These are phyloP conservation scores for Brachyhypopomus gauderio DNA, from an alignment of 2,113 vertebrate species.

Conservation along the genomic window DNA sequence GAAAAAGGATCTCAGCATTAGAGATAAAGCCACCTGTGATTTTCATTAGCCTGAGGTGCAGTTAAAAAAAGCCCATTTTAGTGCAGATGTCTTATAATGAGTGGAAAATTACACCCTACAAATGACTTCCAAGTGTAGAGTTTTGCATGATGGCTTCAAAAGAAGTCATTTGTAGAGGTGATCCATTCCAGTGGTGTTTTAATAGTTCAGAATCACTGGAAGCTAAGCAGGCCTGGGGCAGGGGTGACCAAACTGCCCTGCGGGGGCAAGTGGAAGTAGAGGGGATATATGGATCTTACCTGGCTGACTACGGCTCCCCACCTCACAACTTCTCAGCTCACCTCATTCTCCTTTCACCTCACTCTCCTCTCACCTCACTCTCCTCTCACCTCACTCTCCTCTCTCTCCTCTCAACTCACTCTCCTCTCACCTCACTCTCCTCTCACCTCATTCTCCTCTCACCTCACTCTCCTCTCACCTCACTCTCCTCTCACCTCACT, in stretches of 20 bases:
- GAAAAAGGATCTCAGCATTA: constrained; percentile 45
- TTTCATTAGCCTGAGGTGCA: constrained; percentile 51
- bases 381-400: neutral
- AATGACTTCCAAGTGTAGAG: constrained; percentile 44
- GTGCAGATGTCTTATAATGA: constrained; percentile 52
- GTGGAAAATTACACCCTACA: constrained; percentile 50
- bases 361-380: neutral
- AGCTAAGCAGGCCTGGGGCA: constrained; percentile 1
- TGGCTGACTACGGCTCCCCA: constrained; percentile 26
- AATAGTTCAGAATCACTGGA: constrained; percentile 17
- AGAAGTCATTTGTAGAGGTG: constrained; percentile 17
- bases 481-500: too few relatives aligned
- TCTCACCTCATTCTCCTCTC: neutral
- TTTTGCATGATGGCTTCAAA: constrained; percentile 33
- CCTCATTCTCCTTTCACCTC: neutral
- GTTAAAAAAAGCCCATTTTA: constrained; percentile 48
- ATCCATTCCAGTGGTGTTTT: constrained; percentile 38
- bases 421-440: neutral
- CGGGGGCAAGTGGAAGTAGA: neutral
- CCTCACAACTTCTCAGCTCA: constrained; percentile 10
- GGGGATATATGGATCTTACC: neutral
- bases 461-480: too few relatives aligned
- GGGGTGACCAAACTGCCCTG: neutral
- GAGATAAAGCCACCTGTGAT: constrained; percentile 53
- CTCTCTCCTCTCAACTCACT: constrained; percentile 17